Conservation (phyloP, 2,797 vertebrate genomes). For the Fistularia commersonii region DNA sequence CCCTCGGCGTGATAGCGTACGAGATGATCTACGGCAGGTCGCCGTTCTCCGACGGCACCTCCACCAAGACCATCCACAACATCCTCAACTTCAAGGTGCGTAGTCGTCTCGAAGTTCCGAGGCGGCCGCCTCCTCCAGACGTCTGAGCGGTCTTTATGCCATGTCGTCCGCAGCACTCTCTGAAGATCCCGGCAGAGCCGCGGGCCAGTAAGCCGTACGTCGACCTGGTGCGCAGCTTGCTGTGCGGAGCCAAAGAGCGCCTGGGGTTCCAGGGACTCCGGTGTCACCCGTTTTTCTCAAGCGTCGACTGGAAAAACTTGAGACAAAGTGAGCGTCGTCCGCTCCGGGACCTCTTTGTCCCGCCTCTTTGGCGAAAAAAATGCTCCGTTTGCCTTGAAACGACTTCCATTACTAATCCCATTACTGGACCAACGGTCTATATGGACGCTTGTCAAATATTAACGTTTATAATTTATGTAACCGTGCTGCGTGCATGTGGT, state of each 20-base stretch:
- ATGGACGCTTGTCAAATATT: conserved; percentile 11
- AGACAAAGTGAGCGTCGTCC: conserved; percentile 79
- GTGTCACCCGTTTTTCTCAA: conserved; percentile 91
- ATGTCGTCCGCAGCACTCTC: conserved; percentile 75
- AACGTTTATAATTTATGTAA: conserved; percentile 15
- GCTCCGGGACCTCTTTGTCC: conserved; percentile 12
- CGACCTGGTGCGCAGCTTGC: conserved; percentile 88
- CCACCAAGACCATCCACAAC: conserved; percentile 88
- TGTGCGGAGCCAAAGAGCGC: conserved; percentile 85
- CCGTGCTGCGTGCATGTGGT: neutral
- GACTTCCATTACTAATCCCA: conserved; percentile 1
- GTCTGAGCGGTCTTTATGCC: neutral
- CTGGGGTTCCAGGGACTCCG: conserved; percentile 86
- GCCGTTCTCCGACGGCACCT: conserved; percentile 87
- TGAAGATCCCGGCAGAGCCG: conserved; percentile 88
- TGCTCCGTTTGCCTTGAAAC: conserved; percentile 23
- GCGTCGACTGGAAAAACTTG: conserved; percentile 85
- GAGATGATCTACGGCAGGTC: conserved; percentile 91
- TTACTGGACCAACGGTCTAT: conserved; percentile 17
- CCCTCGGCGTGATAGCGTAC: conserved; percentile 90
- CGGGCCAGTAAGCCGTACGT: conserved; percentile 82
- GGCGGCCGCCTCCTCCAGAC: neutral
- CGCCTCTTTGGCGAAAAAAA: conserved; percentile 7
- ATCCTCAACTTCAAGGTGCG: conserved; percentile 93
- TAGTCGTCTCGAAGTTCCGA: too few species aligned